phyloP scores from a whole-genome alignment of 1,140 invertebrate species.

The Yoshiicerus persimilis region DNA sequence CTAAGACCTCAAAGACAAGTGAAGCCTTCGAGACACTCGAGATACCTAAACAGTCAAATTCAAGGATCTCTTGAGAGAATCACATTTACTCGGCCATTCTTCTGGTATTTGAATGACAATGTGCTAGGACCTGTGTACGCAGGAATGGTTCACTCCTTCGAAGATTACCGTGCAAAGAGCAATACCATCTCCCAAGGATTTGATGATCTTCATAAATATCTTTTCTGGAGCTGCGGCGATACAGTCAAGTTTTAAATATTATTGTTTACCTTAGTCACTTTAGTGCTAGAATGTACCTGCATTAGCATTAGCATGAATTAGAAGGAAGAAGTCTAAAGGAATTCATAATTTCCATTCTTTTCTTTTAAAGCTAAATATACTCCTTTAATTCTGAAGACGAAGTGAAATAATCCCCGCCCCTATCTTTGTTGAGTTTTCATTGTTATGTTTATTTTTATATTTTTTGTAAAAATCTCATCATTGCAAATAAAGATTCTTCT shows the following conservation, averaged over 20 bases:
- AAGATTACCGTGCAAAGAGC: conserved; percentile 23
- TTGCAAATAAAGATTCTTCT: conserved; percentile 8
- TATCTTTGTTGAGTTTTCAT: background rate
- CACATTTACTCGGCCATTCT: conserved; percentile 27
- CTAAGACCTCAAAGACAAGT: background rate
- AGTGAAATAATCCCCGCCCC: background rate
- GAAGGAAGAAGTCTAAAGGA: background rate
- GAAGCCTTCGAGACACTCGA: background rate
- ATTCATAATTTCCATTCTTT: background rate
- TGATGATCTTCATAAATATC: conserved; percentile 34
- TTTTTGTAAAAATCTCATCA: background rate
- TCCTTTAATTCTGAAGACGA: background rate
- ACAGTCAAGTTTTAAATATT: background rate
- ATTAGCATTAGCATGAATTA: background rate
- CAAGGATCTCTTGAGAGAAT: conserved; percentile 11
- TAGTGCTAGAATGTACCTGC: background rate
- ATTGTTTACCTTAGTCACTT: background rate
- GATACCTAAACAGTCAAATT: conserved; percentile 1
- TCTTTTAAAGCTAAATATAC: background rate
- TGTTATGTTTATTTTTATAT: background rate
- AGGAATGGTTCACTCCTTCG: conserved; percentile 29
- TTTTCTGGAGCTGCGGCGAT: conserved; percentile 30
- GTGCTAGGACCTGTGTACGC: conserved; percentile 26
- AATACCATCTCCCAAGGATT: conserved; percentile 24
- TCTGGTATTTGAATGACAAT: conserved; percentile 33